Conservation (phyloP, 2,113 vertebrate species). For the Malurus cyaneus region DNA sequence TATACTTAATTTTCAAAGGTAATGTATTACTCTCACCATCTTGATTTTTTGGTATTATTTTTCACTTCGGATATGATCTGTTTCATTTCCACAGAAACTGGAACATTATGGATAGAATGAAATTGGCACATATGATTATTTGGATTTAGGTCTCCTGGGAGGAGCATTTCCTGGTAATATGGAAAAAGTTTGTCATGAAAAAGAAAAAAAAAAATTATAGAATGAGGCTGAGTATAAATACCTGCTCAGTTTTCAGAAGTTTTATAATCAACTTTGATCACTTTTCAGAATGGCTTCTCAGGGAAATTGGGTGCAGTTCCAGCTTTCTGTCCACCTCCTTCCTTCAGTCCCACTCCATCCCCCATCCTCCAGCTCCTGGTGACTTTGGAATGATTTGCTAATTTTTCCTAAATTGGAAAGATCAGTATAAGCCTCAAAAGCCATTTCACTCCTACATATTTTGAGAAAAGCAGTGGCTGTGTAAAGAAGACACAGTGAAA, state of each 20-base stretch:
- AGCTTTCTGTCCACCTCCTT: neutral
- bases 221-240: neutral
- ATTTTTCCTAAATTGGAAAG: neutral
- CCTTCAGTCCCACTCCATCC: neutral
- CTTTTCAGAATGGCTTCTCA: neutral
- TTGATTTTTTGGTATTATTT: neutral
- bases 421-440: neutral
- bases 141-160: neutral
- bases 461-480: neutral
- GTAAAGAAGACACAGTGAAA: neutral
- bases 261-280: neutral
- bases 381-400: neutral
- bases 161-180: neutral
- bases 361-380: neutral
- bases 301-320: neutral
- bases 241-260: neutral
- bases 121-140: neutral
- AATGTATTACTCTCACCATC: conserved; percentile 35
- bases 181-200: neutral
- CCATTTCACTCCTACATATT: neutral
- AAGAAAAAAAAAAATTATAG: neutral
- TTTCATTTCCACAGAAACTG: conserved; percentile 23
- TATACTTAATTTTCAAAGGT: conserved; percentile 80
- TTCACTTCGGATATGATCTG: neutral
- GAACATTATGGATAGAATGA: neutral